Conservation (phyloP, 2,797 vertebrate species). For the Myioborus miniatus region DNA sequence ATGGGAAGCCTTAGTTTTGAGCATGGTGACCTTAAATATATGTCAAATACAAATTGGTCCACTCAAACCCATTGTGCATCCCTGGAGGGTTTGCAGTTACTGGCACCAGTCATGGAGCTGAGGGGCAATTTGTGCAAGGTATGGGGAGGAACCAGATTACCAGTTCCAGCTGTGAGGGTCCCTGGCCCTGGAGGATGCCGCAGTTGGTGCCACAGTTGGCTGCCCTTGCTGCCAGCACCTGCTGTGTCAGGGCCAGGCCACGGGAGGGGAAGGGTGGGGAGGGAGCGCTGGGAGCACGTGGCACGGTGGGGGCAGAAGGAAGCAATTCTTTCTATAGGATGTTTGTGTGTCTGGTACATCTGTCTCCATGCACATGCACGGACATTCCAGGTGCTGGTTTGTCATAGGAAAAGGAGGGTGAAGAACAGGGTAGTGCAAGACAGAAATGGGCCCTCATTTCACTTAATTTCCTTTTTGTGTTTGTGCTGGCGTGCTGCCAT, state of each 20-base stretch:
- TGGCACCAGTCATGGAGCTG: background rate
- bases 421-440: background rate
- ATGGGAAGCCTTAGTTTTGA: background rate
- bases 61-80: rapidly evolving
- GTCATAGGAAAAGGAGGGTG: background rate
- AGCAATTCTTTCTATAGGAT: background rate
- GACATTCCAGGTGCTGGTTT: background rate
- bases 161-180: background rate
- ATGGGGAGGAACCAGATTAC: background rate
- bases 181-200: background rate
- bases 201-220: background rate
- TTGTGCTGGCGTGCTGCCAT: background rate
- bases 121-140: background rate
- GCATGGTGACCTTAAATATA: background rate
- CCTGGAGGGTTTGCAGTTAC: background rate
- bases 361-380: background rate
- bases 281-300: rapidly evolving
- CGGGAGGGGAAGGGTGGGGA: background rate
- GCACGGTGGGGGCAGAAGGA: rapidly evolving
- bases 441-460: background rate
- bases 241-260: rapidly evolving
- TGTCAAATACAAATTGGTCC: background rate
- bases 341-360: background rate
- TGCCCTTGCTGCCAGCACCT: background rate
- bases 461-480: background rate